Conservation (phyloP, 2,797 vertebrate genomes). For the Perodicticus potto region DNA sequence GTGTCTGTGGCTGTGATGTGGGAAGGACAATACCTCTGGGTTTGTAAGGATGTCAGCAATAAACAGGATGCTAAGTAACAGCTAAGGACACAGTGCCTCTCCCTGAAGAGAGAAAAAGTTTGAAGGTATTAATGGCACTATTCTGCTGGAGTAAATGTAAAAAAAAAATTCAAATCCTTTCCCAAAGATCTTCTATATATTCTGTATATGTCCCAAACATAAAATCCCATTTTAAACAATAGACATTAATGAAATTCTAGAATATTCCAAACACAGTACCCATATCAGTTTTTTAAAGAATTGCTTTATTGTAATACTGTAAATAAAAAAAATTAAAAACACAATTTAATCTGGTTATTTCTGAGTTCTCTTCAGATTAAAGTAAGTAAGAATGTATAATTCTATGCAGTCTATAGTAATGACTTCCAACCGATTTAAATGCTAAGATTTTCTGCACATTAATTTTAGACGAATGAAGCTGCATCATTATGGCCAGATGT, state of each 20-base stretch:
- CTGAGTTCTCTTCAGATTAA: slow-evolving; percentile 5
- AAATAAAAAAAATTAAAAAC: not conserved
- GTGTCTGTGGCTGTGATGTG: slow-evolving; percentile 85
- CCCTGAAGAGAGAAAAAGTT: slow-evolving; percentile 23
- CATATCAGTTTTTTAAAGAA: not conserved
- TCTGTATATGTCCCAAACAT: not conserved
- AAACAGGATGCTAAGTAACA: slow-evolving; percentile 89
- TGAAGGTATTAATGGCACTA: not conserved
- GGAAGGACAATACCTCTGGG: slow-evolving; percentile 83
- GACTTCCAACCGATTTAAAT: not conserved
- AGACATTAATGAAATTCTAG: slow-evolving; percentile 8
- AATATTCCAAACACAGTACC: not conserved
- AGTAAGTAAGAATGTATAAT: not conserved
- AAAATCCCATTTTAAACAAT: not conserved
- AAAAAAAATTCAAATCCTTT: not conserved
- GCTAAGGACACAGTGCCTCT: slow-evolving; percentile 70
- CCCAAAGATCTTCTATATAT: not conserved
- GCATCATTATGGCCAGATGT: not conserved
- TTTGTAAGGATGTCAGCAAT: slow-evolving; percentile 83
- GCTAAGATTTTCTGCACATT: not conserved
- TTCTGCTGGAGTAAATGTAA: not conserved
- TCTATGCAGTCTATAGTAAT: not conserved
- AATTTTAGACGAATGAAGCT: slow-evolving; percentile 10
- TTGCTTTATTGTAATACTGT: not conserved
- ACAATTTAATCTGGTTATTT: not conserved